Conservation (phyloP, 1,140 invertebrate genomes). For the Cephus cinctus region DNA sequence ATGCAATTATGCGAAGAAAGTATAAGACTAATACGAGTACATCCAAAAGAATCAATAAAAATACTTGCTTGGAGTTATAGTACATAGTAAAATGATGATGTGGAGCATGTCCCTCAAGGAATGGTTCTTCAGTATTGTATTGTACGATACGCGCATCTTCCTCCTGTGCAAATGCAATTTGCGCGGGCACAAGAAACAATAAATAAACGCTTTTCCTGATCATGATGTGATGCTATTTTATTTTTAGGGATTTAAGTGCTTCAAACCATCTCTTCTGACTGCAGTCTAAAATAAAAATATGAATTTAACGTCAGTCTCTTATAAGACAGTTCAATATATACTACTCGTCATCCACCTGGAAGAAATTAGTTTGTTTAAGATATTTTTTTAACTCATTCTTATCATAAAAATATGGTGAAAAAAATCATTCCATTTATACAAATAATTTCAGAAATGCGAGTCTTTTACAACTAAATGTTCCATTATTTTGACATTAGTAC, state of each 20-base stretch:
- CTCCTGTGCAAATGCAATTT: conserved; percentile 10
- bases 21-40: background rate
- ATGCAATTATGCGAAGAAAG: no score
- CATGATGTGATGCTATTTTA: background rate
- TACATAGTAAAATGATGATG: conserved; percentile 77
- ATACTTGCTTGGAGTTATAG: conserved; percentile 71
- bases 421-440: no score
- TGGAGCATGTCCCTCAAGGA: conserved; percentile 58
- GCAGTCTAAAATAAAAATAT: background rate
- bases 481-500: no score
- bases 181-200: conserved; percentile 1
- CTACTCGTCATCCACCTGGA: no score
- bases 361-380: no score
- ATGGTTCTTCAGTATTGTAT: conserved; percentile 56
- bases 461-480: no score
- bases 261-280: background rate
- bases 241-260: background rate
- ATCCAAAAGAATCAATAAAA: conserved; percentile 1
- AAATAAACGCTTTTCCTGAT: background rate
- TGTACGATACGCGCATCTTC: conserved; percentile 44
- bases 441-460: no score
- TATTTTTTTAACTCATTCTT: no score
- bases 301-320: no score
- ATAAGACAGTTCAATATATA: no score
- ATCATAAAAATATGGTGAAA: no score